phyloP scores from a whole-genome alignment of 2,888 invertebrate genomes.

The Eristalis pertinax region DNA sequence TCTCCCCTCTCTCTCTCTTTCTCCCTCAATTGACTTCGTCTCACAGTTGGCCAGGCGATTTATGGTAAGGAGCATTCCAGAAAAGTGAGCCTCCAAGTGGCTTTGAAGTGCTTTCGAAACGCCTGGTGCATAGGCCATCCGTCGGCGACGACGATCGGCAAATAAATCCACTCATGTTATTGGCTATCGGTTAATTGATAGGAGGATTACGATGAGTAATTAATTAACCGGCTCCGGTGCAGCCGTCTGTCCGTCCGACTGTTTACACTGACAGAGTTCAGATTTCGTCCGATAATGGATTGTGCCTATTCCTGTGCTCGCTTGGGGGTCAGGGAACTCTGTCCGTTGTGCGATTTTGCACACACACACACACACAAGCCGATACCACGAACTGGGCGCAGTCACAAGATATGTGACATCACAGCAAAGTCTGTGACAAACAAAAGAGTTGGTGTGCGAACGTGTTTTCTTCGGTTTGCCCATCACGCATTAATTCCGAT shows the following conservation, averaged over 20 bases:
- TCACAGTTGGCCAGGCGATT: conserved; percentile 34
- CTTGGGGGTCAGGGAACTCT: conserved; percentile 22
- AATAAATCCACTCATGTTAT: conserved; percentile 59
- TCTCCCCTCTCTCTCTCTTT: background rate
- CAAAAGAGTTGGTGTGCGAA: conserved; percentile 51
- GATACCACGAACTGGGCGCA: background rate
- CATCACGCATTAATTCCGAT: background rate
- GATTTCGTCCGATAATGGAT: background rate
- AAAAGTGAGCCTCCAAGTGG: conserved; percentile 19
- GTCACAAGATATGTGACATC: background rate
- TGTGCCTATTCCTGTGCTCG: background rate
- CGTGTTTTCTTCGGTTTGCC: background rate
- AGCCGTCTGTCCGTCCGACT: background rate
- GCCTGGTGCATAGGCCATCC: background rate
- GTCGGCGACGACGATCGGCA: conserved; percentile 25
- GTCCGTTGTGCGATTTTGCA: background rate
- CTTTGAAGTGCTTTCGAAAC: conserved; percentile 29
- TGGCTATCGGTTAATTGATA: conserved; percentile 67
- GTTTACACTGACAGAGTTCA: conserved; percentile 45
- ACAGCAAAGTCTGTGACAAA: background rate
- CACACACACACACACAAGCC: background rate
- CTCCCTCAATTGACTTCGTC: background rate
- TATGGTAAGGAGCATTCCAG: conserved; percentile 28
- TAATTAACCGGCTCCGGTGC: conserved; percentile 57
- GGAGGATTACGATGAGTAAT: conserved; percentile 61